Evolutionary conservation across 53 echinoderm and acorn worm species (phyloP), one percentile per base, ranked within the genome.

Genomic region (Crossaster papposus): DNA sequence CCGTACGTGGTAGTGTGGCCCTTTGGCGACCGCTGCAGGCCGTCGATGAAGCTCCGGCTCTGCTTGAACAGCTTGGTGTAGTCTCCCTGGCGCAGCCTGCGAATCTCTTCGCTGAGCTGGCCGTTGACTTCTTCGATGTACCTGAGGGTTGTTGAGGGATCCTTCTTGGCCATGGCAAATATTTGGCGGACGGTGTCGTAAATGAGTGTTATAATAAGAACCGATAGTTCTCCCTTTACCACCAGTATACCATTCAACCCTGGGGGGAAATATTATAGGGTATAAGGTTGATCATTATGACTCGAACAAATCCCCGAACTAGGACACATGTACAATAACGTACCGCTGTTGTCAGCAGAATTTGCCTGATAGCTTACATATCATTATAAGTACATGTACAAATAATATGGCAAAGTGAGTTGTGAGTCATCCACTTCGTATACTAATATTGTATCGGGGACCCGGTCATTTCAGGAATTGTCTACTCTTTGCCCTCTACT

Each of bases 21-120:
- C 33, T 58, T 81, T 0, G 98, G 93, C 30, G 96, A 92, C 32
- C 98, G 51, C 64, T 91, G 89, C 71, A 97, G 78, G 9, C 90
- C 95, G 37, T 96, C 98, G 77, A 97, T 93, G 50, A 97, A 96
- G 79, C 98, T 97, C 24, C 98, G 81, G 0, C 93, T 96, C 89
- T 97, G 95, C 68, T 96, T 94, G 90, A 88, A 97, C 14, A 97
- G 92, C 55, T 89, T 90, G 50, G 82, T 83, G 83, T 94, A 97
- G 14, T 94, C 89, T 9, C 95, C 94, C 38, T 90, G 90, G 31
- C 92, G 54, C 29, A 97, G 71, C 32, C 70, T 81, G 5, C 91
- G 94, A 2, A 97, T 76, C 82, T 95, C 93, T 11, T 92, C 88
- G 6, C 86, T 77, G 54, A 97, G 91, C 58, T 97, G 93, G 0